Base-by-base conservation (phyloP, 2,888 invertebrate genomes). In the Tetropium fuscum region DNA sequence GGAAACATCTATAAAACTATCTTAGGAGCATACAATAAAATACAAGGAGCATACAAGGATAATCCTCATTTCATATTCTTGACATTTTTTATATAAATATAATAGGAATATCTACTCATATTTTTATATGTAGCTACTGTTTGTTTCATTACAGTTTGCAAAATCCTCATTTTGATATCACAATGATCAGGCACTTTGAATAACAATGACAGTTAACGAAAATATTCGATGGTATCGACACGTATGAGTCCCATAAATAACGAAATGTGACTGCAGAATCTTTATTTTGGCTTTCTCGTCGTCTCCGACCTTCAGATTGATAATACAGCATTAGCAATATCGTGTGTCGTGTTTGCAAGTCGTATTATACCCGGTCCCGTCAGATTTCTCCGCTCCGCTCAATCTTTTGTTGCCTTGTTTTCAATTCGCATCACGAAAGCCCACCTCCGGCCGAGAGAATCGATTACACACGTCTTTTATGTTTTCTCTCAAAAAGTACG, bases 401-500 rank as follows among this genome's bases (percentile, higher is more conserved):
- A 25, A 36, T 19, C 20, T 44, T 44, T 38, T 48, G 32, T 48
- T 15, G 36, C 18, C 25, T 38, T 56, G 47, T 56, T 56, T 48
- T 40, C 13, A 4, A 56, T 56, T 56, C 55, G 27, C n/a, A 25
- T 45, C 55, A 56, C 47, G 55, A 56, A 47, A 27, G 20, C 8
- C 53, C 16, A 45, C 55, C 38, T 36, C 55, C 47, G 38, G 45
- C 10, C 32, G 34, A 8, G n/a, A 15, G 18, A 7, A 56, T 56
- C 55, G 55, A 56, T 56, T 53, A 53, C 27, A 32, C 40, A 45
- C 25, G 40, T 40, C 47, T 25, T 56, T 48, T 56, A 11, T 43
- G 40, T 25, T 15, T 51, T 25, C 40, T 40, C 47, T 34, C 22
- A 15, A 15, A 40, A 51, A 51, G 27, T 51, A 51, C 27, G 13